Conservation (phyloP, 1,140 invertebrate species). For the Adelges cooleyi region DNA sequence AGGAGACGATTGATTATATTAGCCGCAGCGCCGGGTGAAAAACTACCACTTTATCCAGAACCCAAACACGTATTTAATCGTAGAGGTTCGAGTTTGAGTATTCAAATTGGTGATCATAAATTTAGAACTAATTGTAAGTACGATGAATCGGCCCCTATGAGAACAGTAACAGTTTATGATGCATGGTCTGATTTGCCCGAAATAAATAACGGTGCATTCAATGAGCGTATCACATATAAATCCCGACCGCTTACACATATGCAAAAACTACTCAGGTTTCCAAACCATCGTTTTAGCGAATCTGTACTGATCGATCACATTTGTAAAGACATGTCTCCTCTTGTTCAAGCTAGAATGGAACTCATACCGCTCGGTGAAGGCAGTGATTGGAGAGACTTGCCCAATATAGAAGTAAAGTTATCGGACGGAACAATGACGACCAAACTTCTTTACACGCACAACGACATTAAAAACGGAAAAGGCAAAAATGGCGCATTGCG, state of each 20-base stretch:
- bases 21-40: conserved; percentile 69
- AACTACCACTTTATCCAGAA: conserved; percentile 68
- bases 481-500: conserved; percentile 46
- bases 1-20: conserved; percentile 62
- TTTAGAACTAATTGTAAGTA: conserved; percentile 42
- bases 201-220: conserved; percentile 59
- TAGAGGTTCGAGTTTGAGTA: conserved; percentile 55
- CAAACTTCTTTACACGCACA: conserved; percentile 58
- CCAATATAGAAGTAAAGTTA: conserved; percentile 60
- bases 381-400: conserved; percentile 78
- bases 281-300: not conserved
- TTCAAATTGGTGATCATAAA: conserved; percentile 61
- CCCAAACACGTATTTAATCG: conserved; percentile 67
- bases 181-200: conserved; percentile 71
- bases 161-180: conserved; percentile 66
- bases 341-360: conserved; percentile 65
- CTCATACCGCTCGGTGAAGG: conserved; percentile 62
- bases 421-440: conserved; percentile 53
- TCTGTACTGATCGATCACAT: conserved; percentile 53
- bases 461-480: conserved; percentile 57
- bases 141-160: conserved; percentile 52
- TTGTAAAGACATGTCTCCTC: conserved; percentile 71
- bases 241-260: conserved; percentile 61
- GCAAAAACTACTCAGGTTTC: conserved; percentile 49
- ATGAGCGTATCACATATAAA: conserved; percentile 60